phyloP scores from a whole-genome alignment of 2,113 vertebrate genomes.

The Hoplias malabaricus region DNA sequence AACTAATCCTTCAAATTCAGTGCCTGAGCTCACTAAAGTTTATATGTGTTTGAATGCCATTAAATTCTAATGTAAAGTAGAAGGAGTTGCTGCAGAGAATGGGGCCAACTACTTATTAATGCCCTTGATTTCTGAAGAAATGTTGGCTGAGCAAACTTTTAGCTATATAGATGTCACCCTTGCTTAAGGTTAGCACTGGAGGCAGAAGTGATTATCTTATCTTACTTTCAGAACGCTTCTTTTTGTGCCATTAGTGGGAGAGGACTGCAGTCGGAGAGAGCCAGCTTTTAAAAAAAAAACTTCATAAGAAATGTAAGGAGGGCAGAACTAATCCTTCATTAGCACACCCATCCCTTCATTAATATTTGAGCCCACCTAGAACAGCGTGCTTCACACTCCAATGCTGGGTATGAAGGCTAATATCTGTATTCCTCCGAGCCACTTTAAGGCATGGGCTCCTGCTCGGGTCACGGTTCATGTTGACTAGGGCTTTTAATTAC shows the following conservation, averaged over 20 bases:
- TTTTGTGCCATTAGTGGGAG: neutral
- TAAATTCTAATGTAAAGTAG: too few species aligned
- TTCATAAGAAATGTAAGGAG: neutral
- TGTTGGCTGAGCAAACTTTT: too few species aligned
- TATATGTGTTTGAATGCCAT: too few species aligned
- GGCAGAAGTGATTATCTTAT: neutral
- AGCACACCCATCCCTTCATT: neutral
- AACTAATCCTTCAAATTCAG: too few species aligned
- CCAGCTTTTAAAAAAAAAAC: conserved; percentile 15
- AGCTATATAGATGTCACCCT: too few species aligned
- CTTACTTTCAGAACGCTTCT: neutral
- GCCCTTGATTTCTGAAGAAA: too few species aligned
- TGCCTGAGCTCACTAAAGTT: too few species aligned
- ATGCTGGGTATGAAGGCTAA: neutral
- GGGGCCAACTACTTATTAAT: too few species aligned
- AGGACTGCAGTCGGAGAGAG: neutral
- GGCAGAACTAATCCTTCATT: conserved; percentile 10
- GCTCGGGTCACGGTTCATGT: conserved; percentile 11
- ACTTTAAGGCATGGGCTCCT: conserved; percentile 8
- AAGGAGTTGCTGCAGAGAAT: too few species aligned
- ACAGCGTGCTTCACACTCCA: neutral
- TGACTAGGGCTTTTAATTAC: conserved; percentile 34
- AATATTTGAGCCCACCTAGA: neutral
- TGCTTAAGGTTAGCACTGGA: neutral
- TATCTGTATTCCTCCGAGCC: conserved; percentile 7